These are phyloP conservation scores for Sebastes miniatus DNA, from an alignment of 2,797 vertebrate genomes.

Conservation along the genomic window DNA sequence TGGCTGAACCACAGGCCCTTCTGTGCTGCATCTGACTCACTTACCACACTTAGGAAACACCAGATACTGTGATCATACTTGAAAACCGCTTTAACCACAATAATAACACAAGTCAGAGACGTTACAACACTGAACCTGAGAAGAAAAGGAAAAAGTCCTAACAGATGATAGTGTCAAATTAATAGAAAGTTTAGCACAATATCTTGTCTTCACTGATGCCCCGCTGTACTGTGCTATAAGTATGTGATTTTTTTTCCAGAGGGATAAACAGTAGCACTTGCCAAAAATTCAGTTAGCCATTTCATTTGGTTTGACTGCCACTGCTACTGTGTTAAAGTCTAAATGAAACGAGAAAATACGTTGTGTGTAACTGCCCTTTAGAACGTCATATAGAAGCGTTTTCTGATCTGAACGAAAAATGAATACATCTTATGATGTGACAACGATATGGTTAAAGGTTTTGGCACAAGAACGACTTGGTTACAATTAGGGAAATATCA, in stretches of 20 bases:
- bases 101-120: slow-evolving; percentile 51
- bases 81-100: slow-evolving; percentile 65
- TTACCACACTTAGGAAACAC: slow-evolving; percentile 47
- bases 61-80: slow-evolving; percentile 59
- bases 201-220: neutral
- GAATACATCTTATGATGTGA: neutral
- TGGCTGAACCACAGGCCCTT: slow-evolving; percentile 51
- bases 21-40: slow-evolving; percentile 54
- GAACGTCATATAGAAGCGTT: neutral
- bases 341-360: neutral
- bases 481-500: neutral
- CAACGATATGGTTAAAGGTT: neutral
- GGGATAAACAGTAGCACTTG: neutral
- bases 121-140: slow-evolving; percentile 17
- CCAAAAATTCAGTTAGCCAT: neutral
- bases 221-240: neutral
- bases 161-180: neutral
- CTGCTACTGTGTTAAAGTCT: neutral
- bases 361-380: neutral
- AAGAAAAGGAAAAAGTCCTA: neutral
- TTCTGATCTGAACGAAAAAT: neutral
- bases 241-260: neutral
- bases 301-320: neutral
- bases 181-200: neutral
- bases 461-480: neutral